A percentile compares a stretch with the other conserved stretches of the same genome.
Evolutionary conservation across 1,140 invertebrate genomes (phyloP).

Genomic region (Venturia canescens): DNA sequence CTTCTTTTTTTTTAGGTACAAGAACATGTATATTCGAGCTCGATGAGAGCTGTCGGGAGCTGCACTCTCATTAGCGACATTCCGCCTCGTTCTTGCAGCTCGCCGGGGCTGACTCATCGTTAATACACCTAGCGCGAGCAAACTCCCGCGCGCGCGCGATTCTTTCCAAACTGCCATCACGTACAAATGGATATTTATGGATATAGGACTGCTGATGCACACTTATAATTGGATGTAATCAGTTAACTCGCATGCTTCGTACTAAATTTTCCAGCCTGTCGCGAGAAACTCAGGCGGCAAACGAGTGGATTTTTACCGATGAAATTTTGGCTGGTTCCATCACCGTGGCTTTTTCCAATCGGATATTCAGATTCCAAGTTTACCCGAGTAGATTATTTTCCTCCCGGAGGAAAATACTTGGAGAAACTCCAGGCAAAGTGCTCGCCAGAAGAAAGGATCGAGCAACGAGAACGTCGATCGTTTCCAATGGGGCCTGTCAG

Average conservation of each 20-base stretch:
- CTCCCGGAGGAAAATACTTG: too few species aligned
- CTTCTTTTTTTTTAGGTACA: not conserved
- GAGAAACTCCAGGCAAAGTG: too few species aligned
- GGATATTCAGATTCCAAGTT: too few species aligned
- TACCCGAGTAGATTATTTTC: too few species aligned
- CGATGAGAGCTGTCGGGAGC: constrained; percentile 9
- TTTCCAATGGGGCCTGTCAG: too few species aligned
- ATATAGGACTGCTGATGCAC: constrained; percentile 22
- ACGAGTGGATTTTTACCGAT: not conserved
- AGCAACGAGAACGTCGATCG: too few species aligned
- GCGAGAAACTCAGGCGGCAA: not conserved
- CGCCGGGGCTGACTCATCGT: constrained; percentile 58
- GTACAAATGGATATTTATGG: not conserved
- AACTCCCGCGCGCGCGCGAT: constrained; percentile 31
- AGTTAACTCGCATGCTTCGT: not conserved
- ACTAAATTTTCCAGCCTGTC: not conserved
- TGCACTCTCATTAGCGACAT: constrained; percentile 61
- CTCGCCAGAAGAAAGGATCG: too few species aligned
- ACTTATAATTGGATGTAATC: not conserved
- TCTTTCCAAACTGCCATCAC: not conserved
- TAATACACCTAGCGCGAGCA: constrained; percentile 47
- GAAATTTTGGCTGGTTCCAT: not conserved
- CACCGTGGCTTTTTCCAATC: too few species aligned
- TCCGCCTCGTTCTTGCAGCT: constrained; percentile 49
- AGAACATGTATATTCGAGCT: not conserved